A percentile compares a stretch with the other conserved stretches of the same genome.
phyloP scores from a whole-genome alignment of 2,797 vertebrate genomes.

The Margarornis squamiger region DNA sequence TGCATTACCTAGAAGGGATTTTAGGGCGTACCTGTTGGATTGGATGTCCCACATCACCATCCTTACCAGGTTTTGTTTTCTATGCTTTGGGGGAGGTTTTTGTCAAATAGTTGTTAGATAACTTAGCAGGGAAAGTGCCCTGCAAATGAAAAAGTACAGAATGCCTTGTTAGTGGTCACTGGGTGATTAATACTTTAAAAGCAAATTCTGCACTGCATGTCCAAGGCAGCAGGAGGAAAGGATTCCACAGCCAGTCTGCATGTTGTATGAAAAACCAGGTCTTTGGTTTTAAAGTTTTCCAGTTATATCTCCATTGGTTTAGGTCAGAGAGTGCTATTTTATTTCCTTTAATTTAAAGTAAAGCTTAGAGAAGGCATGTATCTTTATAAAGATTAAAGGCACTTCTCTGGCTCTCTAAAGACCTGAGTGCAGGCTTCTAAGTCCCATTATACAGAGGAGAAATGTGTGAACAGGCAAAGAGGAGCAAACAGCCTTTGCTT shows the following conservation, averaged over 20 bases:
- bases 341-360: neutral
- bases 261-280: neutral
- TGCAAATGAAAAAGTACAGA: neutral
- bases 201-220: accelerated
- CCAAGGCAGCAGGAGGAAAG: neutral
- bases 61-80: neutral
- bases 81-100: neutral
- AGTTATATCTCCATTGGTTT: neutral
- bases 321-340: neutral
- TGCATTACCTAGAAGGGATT: neutral
- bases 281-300: neutral
- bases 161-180: neutral
- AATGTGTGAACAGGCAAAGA: neutral
- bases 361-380: neutral
- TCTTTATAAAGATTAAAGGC: neutral
- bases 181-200: neutral
- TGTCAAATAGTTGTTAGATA: neutral
- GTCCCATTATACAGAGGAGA: neutral
- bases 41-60: neutral
- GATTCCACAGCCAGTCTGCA: neutral
- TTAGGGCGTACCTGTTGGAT: neutral
- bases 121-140: neutral
- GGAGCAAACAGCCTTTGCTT: neutral
- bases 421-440: neutral
- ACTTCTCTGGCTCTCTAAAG: neutral